phyloP scores from a whole-genome alignment of 2,797 vertebrate species.

The Sebastes minor region DNA sequence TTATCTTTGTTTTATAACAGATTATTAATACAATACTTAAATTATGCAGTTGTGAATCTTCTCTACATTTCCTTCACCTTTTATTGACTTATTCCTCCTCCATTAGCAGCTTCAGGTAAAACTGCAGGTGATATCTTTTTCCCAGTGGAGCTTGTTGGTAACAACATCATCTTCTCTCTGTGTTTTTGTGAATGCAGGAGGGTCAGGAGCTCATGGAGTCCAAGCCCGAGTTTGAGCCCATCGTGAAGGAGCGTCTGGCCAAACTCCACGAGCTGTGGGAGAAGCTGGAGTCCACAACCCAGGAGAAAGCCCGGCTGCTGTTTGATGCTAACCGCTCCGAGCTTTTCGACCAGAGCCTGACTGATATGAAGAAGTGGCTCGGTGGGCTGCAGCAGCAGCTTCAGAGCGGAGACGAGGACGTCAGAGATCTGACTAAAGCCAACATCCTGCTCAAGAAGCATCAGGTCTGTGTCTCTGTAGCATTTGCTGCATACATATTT shows the following conservation, averaged over 20 bases:
- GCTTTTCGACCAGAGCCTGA: constrained; percentile 88
- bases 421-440: constrained; percentile 92
- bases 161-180: background rate
- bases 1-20: background rate
- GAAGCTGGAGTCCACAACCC: constrained; percentile 83
- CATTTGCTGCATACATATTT: background rate
- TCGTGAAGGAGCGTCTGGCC: constrained; percentile 83
- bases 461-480: constrained; percentile 77
- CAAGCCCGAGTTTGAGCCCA: constrained; percentile 86
- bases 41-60: background rate
- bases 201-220: constrained; percentile 86
- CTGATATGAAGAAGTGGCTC: constrained; percentile 91
- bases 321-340: constrained; percentile 92
- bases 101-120: background rate
- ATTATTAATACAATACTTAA: background rate
- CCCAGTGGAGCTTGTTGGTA: background rate
- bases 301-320: constrained; percentile 88
- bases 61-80: background rate
- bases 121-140: background rate
- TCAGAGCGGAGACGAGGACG: constrained; percentile 83
- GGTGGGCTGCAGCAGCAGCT: constrained; percentile 87
- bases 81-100: background rate
- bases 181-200: constrained; percentile 79
- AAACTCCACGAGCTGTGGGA: constrained; percentile 89
- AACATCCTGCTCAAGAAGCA: constrained; percentile 94